A percentile compares a stretch with the other conserved stretches of the same genome.
phyloP scores from a whole-genome alignment of 2,888 invertebrate genomes.

The Drosophila kambysellisi region DNA sequence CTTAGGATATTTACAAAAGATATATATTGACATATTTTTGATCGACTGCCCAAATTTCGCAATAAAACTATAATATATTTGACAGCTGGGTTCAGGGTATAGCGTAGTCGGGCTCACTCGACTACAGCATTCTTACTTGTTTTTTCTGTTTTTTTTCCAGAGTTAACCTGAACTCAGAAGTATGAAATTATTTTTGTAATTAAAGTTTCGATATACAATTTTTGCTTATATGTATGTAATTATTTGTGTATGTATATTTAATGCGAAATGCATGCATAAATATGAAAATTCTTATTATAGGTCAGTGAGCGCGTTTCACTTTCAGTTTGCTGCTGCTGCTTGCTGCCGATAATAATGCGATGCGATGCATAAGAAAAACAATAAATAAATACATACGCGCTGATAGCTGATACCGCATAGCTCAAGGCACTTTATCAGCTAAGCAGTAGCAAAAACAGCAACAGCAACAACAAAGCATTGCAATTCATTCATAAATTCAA shows the following conservation, averaged over 20 bases:
- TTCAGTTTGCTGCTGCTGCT: constrained; percentile 50
- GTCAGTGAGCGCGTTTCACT: constrained; percentile 77
- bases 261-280: constrained; percentile 32
- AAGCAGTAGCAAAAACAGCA: constrained; percentile 35
- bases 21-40: not conserved
- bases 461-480: constrained; percentile 32
- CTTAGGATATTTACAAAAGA: not conserved
- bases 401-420: constrained; percentile 33
- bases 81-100: not conserved
- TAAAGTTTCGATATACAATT: not conserved
- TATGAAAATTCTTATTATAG: constrained; percentile 72
- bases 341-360: constrained; percentile 50
- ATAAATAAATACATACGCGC: constrained; percentile 22
- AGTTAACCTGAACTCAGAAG: not conserved
- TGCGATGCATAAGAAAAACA: constrained; percentile 39
- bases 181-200: not conserved
- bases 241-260: not conserved
- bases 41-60: not conserved
- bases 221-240: not conserved
- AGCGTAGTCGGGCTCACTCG: not conserved
- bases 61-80: not conserved
- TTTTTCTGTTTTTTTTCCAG: not conserved
- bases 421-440: constrained; percentile 72
- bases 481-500: constrained; percentile 69
- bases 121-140: not conserved